Base-by-base conservation (phyloP, 2,113 vertebrate genomes). In the Platichthys stellatus region DNA sequence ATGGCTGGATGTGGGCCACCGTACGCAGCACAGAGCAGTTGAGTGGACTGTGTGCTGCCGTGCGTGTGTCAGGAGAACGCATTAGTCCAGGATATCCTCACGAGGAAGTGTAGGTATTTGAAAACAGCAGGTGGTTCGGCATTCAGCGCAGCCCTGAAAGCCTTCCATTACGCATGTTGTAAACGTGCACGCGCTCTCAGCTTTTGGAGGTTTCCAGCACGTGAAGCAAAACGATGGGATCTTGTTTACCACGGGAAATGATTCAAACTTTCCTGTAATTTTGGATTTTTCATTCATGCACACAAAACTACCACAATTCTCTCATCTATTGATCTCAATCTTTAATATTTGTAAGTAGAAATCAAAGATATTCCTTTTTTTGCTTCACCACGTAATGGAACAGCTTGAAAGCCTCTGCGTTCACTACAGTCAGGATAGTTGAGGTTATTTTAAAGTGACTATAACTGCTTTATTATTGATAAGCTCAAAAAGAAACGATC, bases 1-100 rank as follows among this genome's bases (percentile, higher is more conserved):
- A 68, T 78, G 77, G 82, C 83, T 90, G 84, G 72, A 88, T 76
- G 59, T 35, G 63, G 77, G 80, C 82, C 83, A 86, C 56, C 9
- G 45, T 47, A 70, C 68, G 83, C 76, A 85, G 61, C 74, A 76
- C 74, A 72, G 74, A 69, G 58, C 53, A 57, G 75, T 68, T 59
- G 72, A 24, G 49, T 69, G 24, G 45, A 65, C 43, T 77, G 62
- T 26, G 61, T 54, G 57, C 26, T 56, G 57, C 59, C 45, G 71
- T 63, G 45, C 78, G 11, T 38, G 35, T 80, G 9, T 71, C 38
- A 54, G 59, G 56, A 31, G 56, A 23, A 23, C 64, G 0, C n/a
- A 24, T 62, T 68, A 70, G 60, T 71, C 26, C 74, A 65, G 24
- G n/a, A 43, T 65, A 70, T 74, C 60, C 38, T 63, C 15, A 0